Evolutionary conservation across 2,797 vertebrate genomes (phyloP), one percentile per base, ranked within the genome.

Genomic region (Coregonus suidteri): DNA sequence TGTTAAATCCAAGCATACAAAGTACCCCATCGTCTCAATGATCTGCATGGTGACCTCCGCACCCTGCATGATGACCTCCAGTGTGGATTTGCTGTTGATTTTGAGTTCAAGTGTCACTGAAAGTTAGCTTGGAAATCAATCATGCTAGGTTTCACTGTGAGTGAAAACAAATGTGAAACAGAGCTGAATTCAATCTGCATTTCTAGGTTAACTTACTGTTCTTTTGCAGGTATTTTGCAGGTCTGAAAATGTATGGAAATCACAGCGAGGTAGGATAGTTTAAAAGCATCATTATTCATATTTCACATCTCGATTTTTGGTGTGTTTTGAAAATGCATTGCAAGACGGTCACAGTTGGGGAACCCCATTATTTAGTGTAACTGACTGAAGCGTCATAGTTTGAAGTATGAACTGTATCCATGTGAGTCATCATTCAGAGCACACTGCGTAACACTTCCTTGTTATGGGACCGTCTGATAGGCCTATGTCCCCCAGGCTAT

Each of bases 361-460:
- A 34, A 31, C 5, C 37, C 41, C 14, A 1, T 68, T 72, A 59
- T 51, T 65, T 75, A 35, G 16, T 67, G 37, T 75, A 35, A 73
- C 73, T 54, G 31, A 59, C 16, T 11, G 13, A 16, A 71, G 25
- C 13, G 66, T 65, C 54, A 69, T 47, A 47, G 41, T n/a, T 74
- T 64, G 7, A 16, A 77, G 64, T 69, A 64, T 31, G 35, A 75
- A 54, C 67, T 31, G 52, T 64, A 64, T 78, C 52, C 71, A 30
- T 69, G 52, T 53, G 34, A 67, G 66, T 73, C 76, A 67, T 31
- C 35, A 30, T 13, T 66, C 25, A 71, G 47, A 41, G n/a, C 16
- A 74, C n/a, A 47, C 47, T 52, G n/a, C 47, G 6, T 7, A 73
- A 31, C 5, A 53, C 47, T 30, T 54, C 71, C 71, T 52, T 52